These are phyloP conservation scores for Eremobia ochroleuca DNA, from an alignment of 2,888 invertebrate genomes.

Conservation along the genomic window DNA sequence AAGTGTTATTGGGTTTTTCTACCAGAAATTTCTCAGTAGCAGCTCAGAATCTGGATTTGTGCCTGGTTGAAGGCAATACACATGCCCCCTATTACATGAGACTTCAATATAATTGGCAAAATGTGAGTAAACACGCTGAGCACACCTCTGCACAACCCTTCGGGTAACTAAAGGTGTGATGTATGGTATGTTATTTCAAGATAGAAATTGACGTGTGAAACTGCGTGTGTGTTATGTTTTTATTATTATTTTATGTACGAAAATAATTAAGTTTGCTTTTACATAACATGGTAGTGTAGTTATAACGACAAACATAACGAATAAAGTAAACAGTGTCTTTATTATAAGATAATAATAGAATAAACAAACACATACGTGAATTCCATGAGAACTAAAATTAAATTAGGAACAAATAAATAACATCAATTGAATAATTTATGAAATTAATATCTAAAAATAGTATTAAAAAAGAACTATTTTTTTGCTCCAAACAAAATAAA, in stretches of 20 bases:
- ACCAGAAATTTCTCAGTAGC: neutral
- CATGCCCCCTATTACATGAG: neutral
- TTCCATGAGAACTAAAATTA: neutral
- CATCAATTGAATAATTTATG: neutral
- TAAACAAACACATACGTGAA: neutral
- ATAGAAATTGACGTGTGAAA: neutral
- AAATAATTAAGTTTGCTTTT: neutral
- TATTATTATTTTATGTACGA: neutral
- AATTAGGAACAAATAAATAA: neutral
- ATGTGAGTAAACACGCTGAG: neutral
- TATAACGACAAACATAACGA: neutral
- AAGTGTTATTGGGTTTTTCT: neutral
- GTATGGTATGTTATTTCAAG: neutral
- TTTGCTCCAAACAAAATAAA: neutral
- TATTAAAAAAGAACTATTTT: neutral
- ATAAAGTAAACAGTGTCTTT: slow-evolving; percentile 45
- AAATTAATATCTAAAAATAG: neutral
- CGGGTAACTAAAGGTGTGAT: neutral
- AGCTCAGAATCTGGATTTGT: neutral
- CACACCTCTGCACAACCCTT: neutral
- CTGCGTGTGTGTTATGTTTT: neutral
- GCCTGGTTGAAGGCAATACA: too few species aligned
- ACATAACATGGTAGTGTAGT: neutral
- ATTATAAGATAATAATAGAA: slow-evolving; percentile 19
- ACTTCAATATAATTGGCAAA: neutral